Percentiles rank a stretch among this genome's conserved stretches.
Evolutionary conservation across 2,113 vertebrate species (phyloP).

Genomic region (Cercopithecus mona): DNA sequence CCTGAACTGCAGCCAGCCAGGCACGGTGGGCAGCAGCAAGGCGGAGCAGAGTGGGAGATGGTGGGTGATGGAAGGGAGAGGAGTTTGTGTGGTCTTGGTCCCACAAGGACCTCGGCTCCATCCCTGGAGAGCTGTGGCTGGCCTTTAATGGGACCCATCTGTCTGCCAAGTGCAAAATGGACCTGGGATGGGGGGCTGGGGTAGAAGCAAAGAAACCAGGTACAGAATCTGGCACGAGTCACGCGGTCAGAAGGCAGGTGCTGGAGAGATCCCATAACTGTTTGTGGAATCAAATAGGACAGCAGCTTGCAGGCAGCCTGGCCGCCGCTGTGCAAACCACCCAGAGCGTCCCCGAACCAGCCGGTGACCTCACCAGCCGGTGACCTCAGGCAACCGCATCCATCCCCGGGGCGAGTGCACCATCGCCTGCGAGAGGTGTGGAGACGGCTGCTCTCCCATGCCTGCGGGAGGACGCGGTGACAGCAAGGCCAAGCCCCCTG

Average conservation of each 20-base stretch:
- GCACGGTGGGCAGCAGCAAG: background rate
- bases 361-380: background rate
- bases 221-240: background rate
- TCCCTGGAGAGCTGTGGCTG: background rate
- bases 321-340: background rate
- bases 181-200: background rate
- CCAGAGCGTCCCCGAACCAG: background rate
- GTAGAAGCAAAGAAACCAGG: background rate
- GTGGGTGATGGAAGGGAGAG: accelerated
- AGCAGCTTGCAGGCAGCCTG: conserved; percentile 57
- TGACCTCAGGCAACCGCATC: background rate
- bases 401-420: no score
- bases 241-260: background rate
- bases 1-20: background rate
- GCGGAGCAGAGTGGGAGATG: accelerated
- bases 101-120: background rate
- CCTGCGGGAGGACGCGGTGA: background rate
- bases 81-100: background rate
- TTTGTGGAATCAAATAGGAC: conserved; percentile 42
- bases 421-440: background rate
- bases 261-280: background rate
- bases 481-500: background rate
- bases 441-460: background rate
- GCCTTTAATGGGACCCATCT: background rate
- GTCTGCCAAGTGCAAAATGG: background rate